Base-by-base conservation (phyloP, 30 jellyfish, hydroid and myxozoan genomes). In the Aurelia sp. region DNA sequence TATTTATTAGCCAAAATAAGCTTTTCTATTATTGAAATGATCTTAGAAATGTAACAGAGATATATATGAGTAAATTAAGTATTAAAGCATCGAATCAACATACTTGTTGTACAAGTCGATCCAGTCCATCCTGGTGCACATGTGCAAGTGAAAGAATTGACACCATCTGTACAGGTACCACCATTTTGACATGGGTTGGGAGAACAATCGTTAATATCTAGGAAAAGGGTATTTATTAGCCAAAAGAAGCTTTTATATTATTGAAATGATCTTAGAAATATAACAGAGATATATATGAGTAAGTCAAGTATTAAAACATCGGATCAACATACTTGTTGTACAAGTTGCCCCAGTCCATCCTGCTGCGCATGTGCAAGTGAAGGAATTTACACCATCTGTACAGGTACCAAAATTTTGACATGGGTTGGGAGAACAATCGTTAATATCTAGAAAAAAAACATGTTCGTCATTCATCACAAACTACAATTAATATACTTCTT, bases 51-150 rank as follows among this genome's bases (percentile, higher is more conserved):
- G 30, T 27, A 22, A 55, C 2, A n/a, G 62, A 5, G 5, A 5
- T 35, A 5, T 35, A 35, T 4, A 4, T 2, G 3, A 35, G 47
- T 15, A 10, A 48, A 48, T 19, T n/a, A n/a, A n/a, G n/a, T n/a
- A n/a, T n/a, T n/a, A n/a, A n/a, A n/a, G n/a, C n/a, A n/a, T n/a
- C n/a, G n/a, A 47, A 27, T 65, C 50, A 38, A 24, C 78, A 3
- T 67, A 81, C 91, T 24, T 51, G 73, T 64, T 48, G 57, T 74
- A 24, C 91, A 81, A 24, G 9, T 48, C 10, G 33, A 4, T 41
- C 91, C 91, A 48, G 91, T 81, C 30, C 16, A 81, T 0, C 91
- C 91, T 8, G 84, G 30, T 8, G 73, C 63, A 24, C 91, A 81
- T 18, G 17, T 38, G 41, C 91, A 81, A 2, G 76, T 48, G 40